Conservation (phyloP, 2,113 vertebrate genomes). For the Marmota flaviventris region DNA sequence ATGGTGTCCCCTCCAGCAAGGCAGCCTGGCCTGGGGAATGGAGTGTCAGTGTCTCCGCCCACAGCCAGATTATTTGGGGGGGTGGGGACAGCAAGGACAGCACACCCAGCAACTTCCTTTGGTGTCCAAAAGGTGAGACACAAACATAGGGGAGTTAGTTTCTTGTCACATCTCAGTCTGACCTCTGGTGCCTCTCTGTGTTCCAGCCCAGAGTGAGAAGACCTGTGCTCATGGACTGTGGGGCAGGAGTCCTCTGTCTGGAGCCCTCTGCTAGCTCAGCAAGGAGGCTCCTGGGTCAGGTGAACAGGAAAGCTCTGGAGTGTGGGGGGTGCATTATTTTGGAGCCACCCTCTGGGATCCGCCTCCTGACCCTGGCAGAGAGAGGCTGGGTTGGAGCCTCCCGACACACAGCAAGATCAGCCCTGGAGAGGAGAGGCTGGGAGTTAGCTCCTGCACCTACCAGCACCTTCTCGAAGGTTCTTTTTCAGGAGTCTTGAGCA, state of each 20-base stretch:
- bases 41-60: no score
- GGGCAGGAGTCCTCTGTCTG: no score
- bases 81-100: no score
- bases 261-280: background rate
- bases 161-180: rapidly evolving
- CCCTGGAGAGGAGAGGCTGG: no score
- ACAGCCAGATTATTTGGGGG: no score
- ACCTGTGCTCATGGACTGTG: background rate
- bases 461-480: rapidly evolving
- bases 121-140: no score
- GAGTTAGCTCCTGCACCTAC: background rate
- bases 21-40: no score
- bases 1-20: no score
- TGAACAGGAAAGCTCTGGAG: background rate
- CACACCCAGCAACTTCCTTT: rapidly evolving
- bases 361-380: rapidly evolving
- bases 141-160: background rate
- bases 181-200: background rate
- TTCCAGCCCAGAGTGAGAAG: background rate
- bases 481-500: background rate
- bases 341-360: rapidly evolving
- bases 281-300: background rate
- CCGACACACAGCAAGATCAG: background rate
- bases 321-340: background rate
- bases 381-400: rapidly evolving